Percentiles rank a stretch among this genome's conserved stretches.
phyloP scores from a whole-genome alignment of 2,797 vertebrate genomes.

The Darevskia mixta region DNA sequence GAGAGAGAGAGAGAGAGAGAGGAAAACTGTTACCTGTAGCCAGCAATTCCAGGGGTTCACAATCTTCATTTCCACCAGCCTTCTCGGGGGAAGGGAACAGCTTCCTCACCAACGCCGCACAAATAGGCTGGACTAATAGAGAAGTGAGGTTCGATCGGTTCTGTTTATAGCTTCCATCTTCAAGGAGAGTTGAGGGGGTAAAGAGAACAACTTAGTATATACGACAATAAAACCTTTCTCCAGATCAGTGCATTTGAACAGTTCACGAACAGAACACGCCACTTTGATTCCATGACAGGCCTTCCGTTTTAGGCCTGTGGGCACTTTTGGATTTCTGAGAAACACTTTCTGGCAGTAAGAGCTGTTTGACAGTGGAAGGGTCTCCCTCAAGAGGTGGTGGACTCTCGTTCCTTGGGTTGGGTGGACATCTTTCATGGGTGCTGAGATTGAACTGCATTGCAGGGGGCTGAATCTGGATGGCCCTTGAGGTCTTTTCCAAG shows the following conservation, averaged over 20 bases:
- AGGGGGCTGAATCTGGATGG: no score
- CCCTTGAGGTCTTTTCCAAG: no score
- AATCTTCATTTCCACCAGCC: constrained; percentile 65
- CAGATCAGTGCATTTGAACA: not conserved
- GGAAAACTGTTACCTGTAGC: constrained; percentile 79
- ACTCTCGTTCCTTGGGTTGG: no score
- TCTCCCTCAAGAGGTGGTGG: no score
- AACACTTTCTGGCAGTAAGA: no score
- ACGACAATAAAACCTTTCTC: not conserved
- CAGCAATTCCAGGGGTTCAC: constrained; percentile 80
- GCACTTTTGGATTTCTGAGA: no score
- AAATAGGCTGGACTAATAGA: constrained; percentile 92
- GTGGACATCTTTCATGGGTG: no score
- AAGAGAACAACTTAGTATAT: constrained; percentile 36
- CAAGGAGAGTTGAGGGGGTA: constrained; percentile 52
- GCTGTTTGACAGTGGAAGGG: no score
- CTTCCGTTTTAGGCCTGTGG: no score
- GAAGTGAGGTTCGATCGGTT: constrained; percentile 81
- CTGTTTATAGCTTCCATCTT: constrained; percentile 84
- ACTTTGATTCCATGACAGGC: not conserved
- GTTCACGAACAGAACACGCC: not conserved
- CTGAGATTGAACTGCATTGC: no score
- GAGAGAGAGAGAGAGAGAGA: not conserved
- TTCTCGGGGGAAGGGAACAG: constrained; percentile 77
- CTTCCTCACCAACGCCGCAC: constrained; percentile 84